Percentiles rank a stretch among this genome's conserved stretches.
Evolutionary conservation across 1,140 invertebrate genomes (phyloP).

Genomic region (Drosophila navojoa): DNA sequence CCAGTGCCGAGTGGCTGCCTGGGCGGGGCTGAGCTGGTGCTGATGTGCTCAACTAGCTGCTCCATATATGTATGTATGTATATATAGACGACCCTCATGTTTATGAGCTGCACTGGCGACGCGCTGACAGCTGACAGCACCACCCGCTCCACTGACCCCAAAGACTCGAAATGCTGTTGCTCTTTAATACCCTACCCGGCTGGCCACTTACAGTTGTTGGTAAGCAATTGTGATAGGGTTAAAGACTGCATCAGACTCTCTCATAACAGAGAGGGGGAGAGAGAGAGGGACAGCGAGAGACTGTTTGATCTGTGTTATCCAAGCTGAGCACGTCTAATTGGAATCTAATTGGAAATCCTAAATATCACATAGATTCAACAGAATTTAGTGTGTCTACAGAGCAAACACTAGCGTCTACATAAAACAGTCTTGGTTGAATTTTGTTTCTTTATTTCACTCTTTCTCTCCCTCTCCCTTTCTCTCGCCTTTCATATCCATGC

Average conservation of each 20-base stretch:
- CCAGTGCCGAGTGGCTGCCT: neutral
- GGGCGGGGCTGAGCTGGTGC: no score
- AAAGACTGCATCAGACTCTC: neutral
- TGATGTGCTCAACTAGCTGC: neutral
- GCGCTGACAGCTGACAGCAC: constrained; percentile 63
- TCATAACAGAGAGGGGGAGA: no score
- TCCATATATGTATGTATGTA: no score
- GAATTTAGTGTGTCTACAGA: no score
- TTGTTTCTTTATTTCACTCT: neutral
- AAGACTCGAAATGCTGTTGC: neutral
- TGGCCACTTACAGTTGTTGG: no score
- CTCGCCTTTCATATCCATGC: constrained; percentile 5
- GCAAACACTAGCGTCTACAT: no score
- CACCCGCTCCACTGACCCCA: constrained; percentile 8
- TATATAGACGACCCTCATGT: constrained; percentile 45
- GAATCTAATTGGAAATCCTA: no score
- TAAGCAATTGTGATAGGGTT: neutral
- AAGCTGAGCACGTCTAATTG: no score
- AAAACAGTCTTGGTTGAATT: neutral
- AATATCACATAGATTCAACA: no score
- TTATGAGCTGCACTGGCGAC: constrained; percentile 73
- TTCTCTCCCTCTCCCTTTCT: neutral
- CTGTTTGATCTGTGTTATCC: no score
- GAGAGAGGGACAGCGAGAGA: no score
- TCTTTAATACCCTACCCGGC: neutral